Conservation (phyloP, 2,888 invertebrate genomes). For the Eilema sororculum region DNA sequence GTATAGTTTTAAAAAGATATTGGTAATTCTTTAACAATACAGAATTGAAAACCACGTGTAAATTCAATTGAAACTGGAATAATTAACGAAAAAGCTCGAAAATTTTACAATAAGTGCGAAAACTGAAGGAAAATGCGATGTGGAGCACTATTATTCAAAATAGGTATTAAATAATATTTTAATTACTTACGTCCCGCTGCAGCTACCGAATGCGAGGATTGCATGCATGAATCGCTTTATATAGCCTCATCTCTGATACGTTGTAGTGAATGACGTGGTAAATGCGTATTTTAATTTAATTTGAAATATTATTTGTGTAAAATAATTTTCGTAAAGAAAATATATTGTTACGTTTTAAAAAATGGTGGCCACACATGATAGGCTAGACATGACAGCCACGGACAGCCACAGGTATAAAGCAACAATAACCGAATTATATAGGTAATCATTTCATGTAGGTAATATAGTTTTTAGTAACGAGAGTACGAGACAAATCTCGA, state of each 20-base stretch:
- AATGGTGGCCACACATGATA: background rate
- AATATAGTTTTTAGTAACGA: too few species aligned
- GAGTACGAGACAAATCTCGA: too few species aligned
- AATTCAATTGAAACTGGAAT: background rate
- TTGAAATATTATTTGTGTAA: background rate
- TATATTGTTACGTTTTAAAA: background rate
- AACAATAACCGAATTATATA: too few species aligned
- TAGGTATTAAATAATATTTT: background rate
- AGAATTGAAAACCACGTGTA: background rate
- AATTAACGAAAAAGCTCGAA: background rate
- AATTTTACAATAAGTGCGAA: background rate
- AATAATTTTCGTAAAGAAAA: background rate
- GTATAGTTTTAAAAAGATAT: background rate
- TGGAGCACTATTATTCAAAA: constrained; percentile 6
- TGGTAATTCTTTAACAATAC: background rate
- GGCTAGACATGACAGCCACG: too few species aligned
- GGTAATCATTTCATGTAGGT: too few species aligned
- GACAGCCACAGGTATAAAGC: too few species aligned
- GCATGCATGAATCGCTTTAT: constrained; percentile 26
- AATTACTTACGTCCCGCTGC: constrained; percentile 52
- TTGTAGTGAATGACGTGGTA: constrained; percentile 28
- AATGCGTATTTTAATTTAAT: constrained; percentile 16
- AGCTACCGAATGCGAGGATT: constrained; percentile 46
- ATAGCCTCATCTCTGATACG: constrained; percentile 28
- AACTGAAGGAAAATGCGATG: background rate